A percentile compares a stretch with the other conserved stretches of the same genome.
Conservation (phyloP, 53 echinoderm and acorn worm genomes). For the Henricia sp. region DNA sequence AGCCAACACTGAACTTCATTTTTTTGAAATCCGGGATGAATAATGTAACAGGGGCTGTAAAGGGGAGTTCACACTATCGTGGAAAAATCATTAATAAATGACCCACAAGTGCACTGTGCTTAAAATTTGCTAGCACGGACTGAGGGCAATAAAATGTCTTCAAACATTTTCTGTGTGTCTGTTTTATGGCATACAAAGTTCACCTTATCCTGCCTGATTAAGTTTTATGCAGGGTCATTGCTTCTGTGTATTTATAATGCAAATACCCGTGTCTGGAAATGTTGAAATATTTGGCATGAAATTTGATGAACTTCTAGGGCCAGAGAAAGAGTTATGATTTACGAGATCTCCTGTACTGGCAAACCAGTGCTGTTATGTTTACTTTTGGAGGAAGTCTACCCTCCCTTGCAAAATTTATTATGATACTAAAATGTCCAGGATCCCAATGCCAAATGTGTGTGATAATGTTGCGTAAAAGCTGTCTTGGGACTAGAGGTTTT, state of each 20-base stretch:
- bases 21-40: too few relatives aligned
- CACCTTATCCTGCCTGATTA: not conserved
- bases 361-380: constrained; percentile 4
- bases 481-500: not conserved
- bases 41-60: too few relatives aligned
- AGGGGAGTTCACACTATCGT: too few relatives aligned
- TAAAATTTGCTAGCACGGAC: too few relatives aligned
- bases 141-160: too few relatives aligned
- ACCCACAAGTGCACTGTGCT: too few relatives aligned
- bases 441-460: not conserved
- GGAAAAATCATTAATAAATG: too few relatives aligned
- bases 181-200: constrained; percentile 23
- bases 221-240: not conserved
- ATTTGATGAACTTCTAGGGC: not conserved
- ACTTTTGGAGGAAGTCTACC: not conserved
- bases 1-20: too few relatives aligned
- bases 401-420: constrained; percentile 11
- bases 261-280: constrained; percentile 42
- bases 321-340: not conserved
- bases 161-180: not conserved
- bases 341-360: not conserved
- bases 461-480: constrained; percentile 17
- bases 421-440: not conserved
- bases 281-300: not conserved
- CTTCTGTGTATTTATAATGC: constrained; percentile 22